Evolutionary conservation across 1,140 invertebrate species (phyloP), one percentile per base, ranked within the genome.

Genomic region (Drosophila bocki): DNA sequence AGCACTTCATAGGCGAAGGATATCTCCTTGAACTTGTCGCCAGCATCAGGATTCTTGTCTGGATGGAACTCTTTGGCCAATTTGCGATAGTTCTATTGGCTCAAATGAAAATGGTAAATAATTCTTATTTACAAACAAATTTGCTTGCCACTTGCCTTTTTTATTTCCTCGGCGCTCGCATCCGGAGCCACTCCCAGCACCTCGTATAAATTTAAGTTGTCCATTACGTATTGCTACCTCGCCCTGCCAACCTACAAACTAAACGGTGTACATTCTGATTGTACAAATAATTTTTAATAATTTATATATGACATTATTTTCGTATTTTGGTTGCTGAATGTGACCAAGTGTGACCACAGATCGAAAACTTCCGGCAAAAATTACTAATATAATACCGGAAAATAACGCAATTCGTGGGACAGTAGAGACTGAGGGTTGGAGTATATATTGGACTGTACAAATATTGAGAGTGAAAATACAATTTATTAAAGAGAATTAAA

Each of bases 21-120:
- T 80, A 98, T 98, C 94, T 98, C 97, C 92, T 98, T 98, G 87
- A 98, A 97, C 93, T 96, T 96, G 76, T 97, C 96, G 48, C 96
- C 97, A 63, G 96, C 95, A 75, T 95, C 95, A 4, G 95, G 95
- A 93, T 98, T 98, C 91, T 97, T 98, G 82, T 98, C 97, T 22
- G 97, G 97, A 94, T 98, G 97, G 92, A 95, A 97, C 94, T 97
- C 96, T 93, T 97, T 97, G 7, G 97, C 97, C 78, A 98, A 93
- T 93, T 96, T 97, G 64, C 96, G 94, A 93, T 98, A 98, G 78
- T 95, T 95, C 96, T 97, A 87, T 39, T 17, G 12, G n/a, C 13
- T 13, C 37, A n/a, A 94, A 78, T 11, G 17, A 60, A 22, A 56
- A 6, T 56, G 9, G 3, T 22, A 32, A 45, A 62, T 17, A 33